phyloP scores from a whole-genome alignment of 2,797 vertebrate genomes.

The Pempheris klunzingeri region DNA sequence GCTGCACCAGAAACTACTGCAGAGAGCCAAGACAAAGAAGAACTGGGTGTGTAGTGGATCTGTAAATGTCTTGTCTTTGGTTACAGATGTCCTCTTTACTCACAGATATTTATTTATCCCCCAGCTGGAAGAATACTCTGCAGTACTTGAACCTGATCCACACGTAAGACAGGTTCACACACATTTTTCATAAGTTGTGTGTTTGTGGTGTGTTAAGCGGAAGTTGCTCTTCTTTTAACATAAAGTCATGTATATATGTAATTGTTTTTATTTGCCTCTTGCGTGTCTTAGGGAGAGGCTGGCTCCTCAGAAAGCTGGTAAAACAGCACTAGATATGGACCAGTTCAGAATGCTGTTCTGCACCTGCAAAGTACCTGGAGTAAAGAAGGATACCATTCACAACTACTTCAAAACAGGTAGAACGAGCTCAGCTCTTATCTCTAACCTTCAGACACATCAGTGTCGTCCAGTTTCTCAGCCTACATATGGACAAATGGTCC shows the following conservation, averaged over 20 bases:
- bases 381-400: constrained; percentile 88
- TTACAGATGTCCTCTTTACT: constrained; percentile 2
- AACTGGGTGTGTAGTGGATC: constrained; percentile 90
- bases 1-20: constrained; percentile 92
- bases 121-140: constrained; percentile 92
- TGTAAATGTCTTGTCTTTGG: background rate
- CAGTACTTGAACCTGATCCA: constrained; percentile 94
- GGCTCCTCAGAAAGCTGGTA: constrained; percentile 87
- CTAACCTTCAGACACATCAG: background rate
- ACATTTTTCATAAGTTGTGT: background rate
- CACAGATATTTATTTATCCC: constrained; percentile 31
- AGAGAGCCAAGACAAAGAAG: constrained; percentile 89
- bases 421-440: constrained; percentile 20
- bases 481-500: background rate
- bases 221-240: background rate
- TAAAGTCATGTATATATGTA: background rate
- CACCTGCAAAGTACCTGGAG: constrained; percentile 95
- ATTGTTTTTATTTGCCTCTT: background rate
- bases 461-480: background rate
- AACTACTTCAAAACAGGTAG: constrained; percentile 95
- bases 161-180: constrained; percentile 82
- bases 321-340: constrained; percentile 91
- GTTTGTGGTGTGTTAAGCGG: constrained; percentile 2
- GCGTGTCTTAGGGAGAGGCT: constrained; percentile 88
- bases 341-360: constrained; percentile 94